Evolutionary conservation across 2,888 invertebrate genomes (phyloP), one percentile per base, ranked within the genome.

Genomic region (Amitus sp.): DNA sequence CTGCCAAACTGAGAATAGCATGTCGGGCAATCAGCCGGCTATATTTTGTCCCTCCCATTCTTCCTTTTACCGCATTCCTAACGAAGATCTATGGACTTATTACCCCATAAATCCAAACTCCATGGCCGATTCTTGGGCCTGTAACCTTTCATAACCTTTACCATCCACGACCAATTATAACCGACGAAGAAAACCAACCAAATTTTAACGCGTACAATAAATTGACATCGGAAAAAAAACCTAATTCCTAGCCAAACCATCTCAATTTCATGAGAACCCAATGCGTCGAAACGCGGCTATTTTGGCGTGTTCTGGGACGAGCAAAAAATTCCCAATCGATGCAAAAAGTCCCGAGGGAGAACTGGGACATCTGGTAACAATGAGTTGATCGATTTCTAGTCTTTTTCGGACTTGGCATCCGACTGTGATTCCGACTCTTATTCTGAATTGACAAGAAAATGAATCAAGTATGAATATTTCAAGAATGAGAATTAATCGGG

Each of bases 1-100:
- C 77, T 73, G 71, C 72, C 73, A 71, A 73, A 75, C 70, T 61
- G 74, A 74, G 72, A 76, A 68, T 78, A 76, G 69, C 73, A 69
- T 74, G 70, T 73, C 73, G 72, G 75, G 70, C 72, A 76, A 77
- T 77, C 80, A 78, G 74, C 74, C 79, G 69, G 71, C 68, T 70
- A 50, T 76, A 66, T 71, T 70, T 69, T 71, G 73, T 59, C 72
- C 75, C 67, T 74, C 73, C 28, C 66, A 70, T 67, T 68, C 74
- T 46, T 65, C 74, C 47, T 53, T 65, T 23, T 70, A 67, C 20
- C 74, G 70, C 69, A 67, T 70, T 58, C 71, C 74, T 15, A 73
- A 77, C 20, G 64, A 57, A 20, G 66, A 60, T 60, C 74, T 75
- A 66, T 79, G 74, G 77, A 60, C 69, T 43, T 77, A 71, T 15